Percentiles rank a stretch among this genome's conserved stretches.
phyloP scores from a whole-genome alignment of 2,888 invertebrate species.

The Andrena bicolor region DNA sequence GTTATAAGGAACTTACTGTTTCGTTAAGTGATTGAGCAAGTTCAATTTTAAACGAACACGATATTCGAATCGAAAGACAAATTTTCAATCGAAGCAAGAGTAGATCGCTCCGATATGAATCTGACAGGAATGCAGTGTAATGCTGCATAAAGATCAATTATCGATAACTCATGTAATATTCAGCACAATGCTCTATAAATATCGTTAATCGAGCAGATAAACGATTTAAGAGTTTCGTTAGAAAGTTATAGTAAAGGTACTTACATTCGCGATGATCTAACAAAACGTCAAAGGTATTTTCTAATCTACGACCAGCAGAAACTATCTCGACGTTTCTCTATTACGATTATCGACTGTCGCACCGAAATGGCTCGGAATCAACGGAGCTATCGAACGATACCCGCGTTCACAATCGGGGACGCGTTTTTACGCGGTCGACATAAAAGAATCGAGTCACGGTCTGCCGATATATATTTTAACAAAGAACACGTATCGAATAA shows the following conservation, averaged over 20 bases:
- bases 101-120: not conserved
- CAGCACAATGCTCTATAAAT: conserved; percentile 10
- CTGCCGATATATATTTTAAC: conserved; percentile 24
- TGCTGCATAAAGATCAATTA: not conserved
- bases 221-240: not conserved
- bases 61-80: not conserved
- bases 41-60: no score
- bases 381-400: conserved; percentile 41
- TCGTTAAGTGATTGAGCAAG: no score
- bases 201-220: not conserved
- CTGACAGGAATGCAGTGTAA: not conserved
- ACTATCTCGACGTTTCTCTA: conserved; percentile 28
- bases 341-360: conserved; percentile 45
- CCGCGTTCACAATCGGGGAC: conserved; percentile 28
- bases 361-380: conserved; percentile 26
- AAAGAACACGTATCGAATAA: conserved; percentile 33
- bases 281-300: conserved; percentile 15
- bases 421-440: conserved; percentile 33
- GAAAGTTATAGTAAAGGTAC: not conserved
- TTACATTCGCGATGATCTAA: not conserved
- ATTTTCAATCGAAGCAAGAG: not conserved
- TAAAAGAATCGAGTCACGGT: conserved; percentile 41
- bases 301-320: conserved; percentile 11
- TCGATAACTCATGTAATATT: not conserved
- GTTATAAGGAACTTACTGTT: no score